Evolutionary conservation across 2,113 vertebrate species (phyloP).

Genomic region (Cheilinus undulatus): DNA sequence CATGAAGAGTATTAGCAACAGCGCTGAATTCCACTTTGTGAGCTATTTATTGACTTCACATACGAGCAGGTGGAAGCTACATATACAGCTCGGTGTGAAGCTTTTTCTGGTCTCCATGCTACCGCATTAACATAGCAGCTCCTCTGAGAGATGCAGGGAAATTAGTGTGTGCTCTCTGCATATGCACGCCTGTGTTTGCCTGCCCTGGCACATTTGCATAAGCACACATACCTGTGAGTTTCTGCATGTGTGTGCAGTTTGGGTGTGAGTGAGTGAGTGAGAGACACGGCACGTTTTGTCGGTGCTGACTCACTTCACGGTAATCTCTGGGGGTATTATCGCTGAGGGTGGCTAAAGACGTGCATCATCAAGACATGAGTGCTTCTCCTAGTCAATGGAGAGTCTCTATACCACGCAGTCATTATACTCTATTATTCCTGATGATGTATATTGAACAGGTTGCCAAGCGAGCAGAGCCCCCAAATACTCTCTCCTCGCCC

Average conservation of each 20-base stretch:
- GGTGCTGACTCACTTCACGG: slow-evolving; percentile 56
- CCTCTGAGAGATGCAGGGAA: slow-evolving; percentile 42
- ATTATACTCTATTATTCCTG: slow-evolving; percentile 72
- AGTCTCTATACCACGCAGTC: slow-evolving; percentile 46
- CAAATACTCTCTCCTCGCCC: slow-evolving; percentile 25
- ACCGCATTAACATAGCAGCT: slow-evolving; percentile 36
- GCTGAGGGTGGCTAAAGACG: slow-evolving; percentile 53
- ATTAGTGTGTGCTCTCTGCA: slow-evolving; percentile 46
- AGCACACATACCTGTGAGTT: slow-evolving; percentile 49
- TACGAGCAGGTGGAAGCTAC: slow-evolving; percentile 41
- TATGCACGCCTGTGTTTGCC: slow-evolving; percentile 34
- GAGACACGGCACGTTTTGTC: slow-evolving; percentile 29
- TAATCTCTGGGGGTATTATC: slow-evolving; percentile 60
- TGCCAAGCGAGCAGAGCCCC: slow-evolving; percentile 49
- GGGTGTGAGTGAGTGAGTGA: slow-evolving; percentile 21
- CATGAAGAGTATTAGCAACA: slow-evolving; percentile 44
- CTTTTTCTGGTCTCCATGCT: slow-evolving; percentile 28
- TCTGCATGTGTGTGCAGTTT: slow-evolving; percentile 58
- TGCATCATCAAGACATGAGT: slow-evolving; percentile 57
- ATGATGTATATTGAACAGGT: slow-evolving; percentile 64
- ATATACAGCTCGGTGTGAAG: slow-evolving; percentile 24
- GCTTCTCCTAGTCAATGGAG: slow-evolving; percentile 26
- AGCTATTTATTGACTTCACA: slow-evolving; percentile 46
- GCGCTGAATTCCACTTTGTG: slow-evolving; percentile 45
- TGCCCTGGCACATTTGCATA: slow-evolving; percentile 48